These are phyloP conservation scores for Aporophyla lueneburgensis DNA, from an alignment of 2,888 invertebrate genomes.

Conservation along the genomic window DNA sequence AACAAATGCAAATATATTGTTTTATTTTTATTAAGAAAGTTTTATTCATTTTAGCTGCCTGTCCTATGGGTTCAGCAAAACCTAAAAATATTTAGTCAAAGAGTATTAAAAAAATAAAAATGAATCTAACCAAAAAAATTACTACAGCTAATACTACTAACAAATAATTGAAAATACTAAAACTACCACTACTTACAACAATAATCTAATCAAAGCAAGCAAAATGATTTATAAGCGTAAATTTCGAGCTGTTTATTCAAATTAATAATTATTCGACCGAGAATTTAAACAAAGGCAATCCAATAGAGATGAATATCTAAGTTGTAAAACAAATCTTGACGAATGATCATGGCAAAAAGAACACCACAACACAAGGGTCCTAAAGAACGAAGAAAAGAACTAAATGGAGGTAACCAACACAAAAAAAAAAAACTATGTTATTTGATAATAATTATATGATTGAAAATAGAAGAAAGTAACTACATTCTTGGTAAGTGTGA, in stretches of 20 bases:
- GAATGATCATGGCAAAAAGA: not conserved
- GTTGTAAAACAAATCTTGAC: not conserved
- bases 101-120: conserved; percentile 26
- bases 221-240: conserved; percentile 8
- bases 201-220: conserved; percentile 35
- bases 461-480: not conserved
- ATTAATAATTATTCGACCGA: not conserved
- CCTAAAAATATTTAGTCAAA: conserved; percentile 53
- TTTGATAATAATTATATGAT: not conserved
- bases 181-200: conserved; percentile 18
- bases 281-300: not conserved
- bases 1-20: conserved; percentile 54
- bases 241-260: not conserved
- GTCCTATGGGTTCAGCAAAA: conserved; percentile 46
- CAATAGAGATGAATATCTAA: not conserved
- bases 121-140: not conserved
- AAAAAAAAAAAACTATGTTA: not conserved
- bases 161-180: conserved; percentile 8
- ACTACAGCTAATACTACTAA: conserved; percentile 20
- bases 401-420: not conserved
- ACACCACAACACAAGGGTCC: not conserved
- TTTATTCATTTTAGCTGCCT: conserved; percentile 35
- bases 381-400: not conserved
- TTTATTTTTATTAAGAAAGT: conserved; percentile 42
- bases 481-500: not conserved